These are phyloP conservation scores for Sebastes taczanowskii DNA, from an alignment of 2,797 vertebrate species.

Conservation along the genomic window DNA sequence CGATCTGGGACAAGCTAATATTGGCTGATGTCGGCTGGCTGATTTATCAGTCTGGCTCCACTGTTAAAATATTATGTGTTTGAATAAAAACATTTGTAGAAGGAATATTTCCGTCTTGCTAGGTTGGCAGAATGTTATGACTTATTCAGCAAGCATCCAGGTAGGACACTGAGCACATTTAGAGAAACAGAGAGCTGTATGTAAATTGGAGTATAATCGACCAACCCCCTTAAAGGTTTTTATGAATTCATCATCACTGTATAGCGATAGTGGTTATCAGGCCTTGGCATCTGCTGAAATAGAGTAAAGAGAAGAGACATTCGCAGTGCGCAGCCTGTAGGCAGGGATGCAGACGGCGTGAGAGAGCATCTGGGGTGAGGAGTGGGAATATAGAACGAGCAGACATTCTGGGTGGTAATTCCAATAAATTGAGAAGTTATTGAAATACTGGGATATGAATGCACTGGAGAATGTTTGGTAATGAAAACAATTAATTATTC, in stretches of 20 bases:
- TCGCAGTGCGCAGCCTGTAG: slow-evolving; percentile 43
- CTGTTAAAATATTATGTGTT: not conserved
- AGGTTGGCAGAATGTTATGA: slow-evolving; percentile 9
- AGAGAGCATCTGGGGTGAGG: slow-evolving; percentile 14
- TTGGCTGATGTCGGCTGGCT: not conserved
- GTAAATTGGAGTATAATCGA: slow-evolving; percentile 10
- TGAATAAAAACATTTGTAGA: not conserved
- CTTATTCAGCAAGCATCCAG: slow-evolving; percentile 12
- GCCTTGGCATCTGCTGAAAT: not conserved
- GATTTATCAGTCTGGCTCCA: not conserved
- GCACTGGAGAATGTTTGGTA: slow-evolving; percentile 66
- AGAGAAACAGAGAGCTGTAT: slow-evolving; percentile 4
- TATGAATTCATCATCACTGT: slow-evolving; percentile 19
- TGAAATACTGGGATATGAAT: slow-evolving; percentile 64
- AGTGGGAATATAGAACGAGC: slow-evolving; percentile 31
- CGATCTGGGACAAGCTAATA: not conserved
- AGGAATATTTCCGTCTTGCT: slow-evolving; percentile 1
- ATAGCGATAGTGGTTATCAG: not conserved
- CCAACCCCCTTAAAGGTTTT: not conserved
- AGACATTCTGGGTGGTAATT: slow-evolving; percentile 59
- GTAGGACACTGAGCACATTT: slow-evolving; percentile 21
- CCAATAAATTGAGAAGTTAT: slow-evolving; percentile 60
- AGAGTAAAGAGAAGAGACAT: slow-evolving; percentile 1
- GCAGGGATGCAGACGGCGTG: slow-evolving; percentile 24
- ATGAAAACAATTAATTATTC: slow-evolving; percentile 80